phyloP scores from a whole-genome alignment of 1,140 invertebrate species.

The Elysia chlorotica region DNA sequence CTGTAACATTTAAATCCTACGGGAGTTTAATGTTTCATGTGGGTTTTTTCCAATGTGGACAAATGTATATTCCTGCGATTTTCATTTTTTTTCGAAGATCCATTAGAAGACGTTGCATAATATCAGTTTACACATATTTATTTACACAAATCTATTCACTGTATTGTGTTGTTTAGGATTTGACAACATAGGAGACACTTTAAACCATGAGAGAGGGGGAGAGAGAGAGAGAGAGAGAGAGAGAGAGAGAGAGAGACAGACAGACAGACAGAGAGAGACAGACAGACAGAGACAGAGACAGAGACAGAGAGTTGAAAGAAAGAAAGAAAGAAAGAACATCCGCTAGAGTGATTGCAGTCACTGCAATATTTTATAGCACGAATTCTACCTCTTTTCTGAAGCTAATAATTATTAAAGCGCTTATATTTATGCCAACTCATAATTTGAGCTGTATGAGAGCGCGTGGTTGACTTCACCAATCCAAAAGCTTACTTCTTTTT shows the following conservation, averaged over 20 bases:
- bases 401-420: no score
- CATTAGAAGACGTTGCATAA: no score
- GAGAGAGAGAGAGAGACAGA: constrained; percentile 16
- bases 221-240: constrained; percentile 10
- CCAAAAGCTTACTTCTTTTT: no score
- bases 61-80: background rate
- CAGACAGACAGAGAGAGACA: constrained; percentile 14
- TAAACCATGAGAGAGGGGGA: background rate
- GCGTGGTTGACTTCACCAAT: no score
- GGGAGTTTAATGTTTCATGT: background rate
- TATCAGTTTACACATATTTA: no score
- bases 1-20: no score
- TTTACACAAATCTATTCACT: background rate
- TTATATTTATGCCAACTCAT: no score
- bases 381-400: no score
- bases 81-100: no score
- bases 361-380: no score
- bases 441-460: no score
- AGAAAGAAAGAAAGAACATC: constrained; percentile 14
- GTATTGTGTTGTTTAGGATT: background rate
- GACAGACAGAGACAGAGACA: constrained; percentile 15
- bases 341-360: no score
- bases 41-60: background rate
- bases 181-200: background rate
- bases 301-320: constrained; percentile 27